phyloP scores from a whole-genome alignment of 2,113 vertebrate genomes.

The Indri indri region DNA sequence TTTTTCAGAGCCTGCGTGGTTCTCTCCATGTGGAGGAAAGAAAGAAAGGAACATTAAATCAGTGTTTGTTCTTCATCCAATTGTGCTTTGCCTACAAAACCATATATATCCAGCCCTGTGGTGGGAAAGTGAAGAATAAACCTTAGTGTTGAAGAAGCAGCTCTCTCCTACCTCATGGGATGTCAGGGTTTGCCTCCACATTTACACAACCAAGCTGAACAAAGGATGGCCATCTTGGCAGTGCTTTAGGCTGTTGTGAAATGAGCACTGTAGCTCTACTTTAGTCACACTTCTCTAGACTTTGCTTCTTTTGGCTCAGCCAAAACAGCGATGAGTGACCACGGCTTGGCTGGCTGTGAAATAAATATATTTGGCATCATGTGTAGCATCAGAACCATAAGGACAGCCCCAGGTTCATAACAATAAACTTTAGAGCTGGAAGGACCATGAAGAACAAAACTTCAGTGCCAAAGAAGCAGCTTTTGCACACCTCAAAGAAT shows the following conservation, averaged over 20 bases:
- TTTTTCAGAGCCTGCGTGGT: neutral
- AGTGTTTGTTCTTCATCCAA: conserved; percentile 21
- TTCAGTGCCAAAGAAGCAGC: neutral
- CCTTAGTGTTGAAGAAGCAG: neutral
- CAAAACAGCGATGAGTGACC: conserved; percentile 15
- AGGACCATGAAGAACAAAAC: neutral
- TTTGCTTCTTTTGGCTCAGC: neutral
- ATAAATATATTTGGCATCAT: neutral
- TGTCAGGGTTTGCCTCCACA: neutral
- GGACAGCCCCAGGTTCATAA: neutral
- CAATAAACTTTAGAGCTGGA: neutral
- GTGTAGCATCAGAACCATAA: neutral
- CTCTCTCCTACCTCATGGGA: neutral
- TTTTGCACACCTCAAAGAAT: neutral
- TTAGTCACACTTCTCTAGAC: neutral
- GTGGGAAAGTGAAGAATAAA: neutral
- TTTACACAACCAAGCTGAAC: neutral
- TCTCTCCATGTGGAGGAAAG: neutral
- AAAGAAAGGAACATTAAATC: conserved; percentile 6
- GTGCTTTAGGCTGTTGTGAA: neutral
- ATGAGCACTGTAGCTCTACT: neutral
- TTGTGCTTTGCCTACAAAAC: neutral
- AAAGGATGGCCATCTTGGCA: neutral
- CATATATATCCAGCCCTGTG: neutral
- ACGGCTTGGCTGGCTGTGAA: conserved; percentile 1